A percentile compares a stretch with the other conserved stretches of the same genome.
phyloP scores from a whole-genome alignment of 2,113 vertebrate genomes.

The Takifugu bimaculatus region DNA sequence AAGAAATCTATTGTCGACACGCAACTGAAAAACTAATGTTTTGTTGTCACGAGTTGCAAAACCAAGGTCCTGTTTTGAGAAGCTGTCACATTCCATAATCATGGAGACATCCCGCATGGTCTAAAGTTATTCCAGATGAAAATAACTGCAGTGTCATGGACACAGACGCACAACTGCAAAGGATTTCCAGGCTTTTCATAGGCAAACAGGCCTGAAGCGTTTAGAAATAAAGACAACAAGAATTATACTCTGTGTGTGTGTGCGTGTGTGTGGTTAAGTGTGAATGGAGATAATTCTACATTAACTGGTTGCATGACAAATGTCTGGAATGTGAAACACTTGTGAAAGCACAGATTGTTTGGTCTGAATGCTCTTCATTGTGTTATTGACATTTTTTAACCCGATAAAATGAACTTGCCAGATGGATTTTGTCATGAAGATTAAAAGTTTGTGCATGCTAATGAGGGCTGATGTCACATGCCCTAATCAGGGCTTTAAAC shows the following conservation, averaged over 20 bases:
- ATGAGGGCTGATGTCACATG: constrained; percentile 31
- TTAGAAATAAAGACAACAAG: too few relatives aligned
- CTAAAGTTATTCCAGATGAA: neutral
- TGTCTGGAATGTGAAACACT: constrained; percentile 14
- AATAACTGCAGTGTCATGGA: neutral
- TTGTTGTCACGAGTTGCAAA: too few relatives aligned
- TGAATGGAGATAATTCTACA: neutral
- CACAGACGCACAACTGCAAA: neutral
- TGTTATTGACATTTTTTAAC: constrained; percentile 2
- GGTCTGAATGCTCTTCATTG: constrained; percentile 27
- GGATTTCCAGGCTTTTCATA: neutral
- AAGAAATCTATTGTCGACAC: too few relatives aligned
- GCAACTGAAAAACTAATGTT: too few relatives aligned
- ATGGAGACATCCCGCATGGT: neutral
- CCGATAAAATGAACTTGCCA: constrained; percentile 8
- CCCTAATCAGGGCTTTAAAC: constrained; percentile 14
- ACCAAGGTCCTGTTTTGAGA: too few relatives aligned
- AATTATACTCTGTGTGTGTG: neutral
- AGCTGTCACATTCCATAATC: neutral
- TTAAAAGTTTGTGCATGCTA: constrained; percentile 52
- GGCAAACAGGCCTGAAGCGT: constrained; percentile 2
- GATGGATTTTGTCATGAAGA: constrained; percentile 46
- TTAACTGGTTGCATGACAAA: constrained; percentile 21
- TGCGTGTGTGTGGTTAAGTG: neutral
- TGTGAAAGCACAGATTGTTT: neutral